Percentiles rank a stretch among this genome's conserved stretches.
Evolutionary conservation across 2,113 vertebrate species (phyloP).

Genomic region (Turnix velox): DNA sequence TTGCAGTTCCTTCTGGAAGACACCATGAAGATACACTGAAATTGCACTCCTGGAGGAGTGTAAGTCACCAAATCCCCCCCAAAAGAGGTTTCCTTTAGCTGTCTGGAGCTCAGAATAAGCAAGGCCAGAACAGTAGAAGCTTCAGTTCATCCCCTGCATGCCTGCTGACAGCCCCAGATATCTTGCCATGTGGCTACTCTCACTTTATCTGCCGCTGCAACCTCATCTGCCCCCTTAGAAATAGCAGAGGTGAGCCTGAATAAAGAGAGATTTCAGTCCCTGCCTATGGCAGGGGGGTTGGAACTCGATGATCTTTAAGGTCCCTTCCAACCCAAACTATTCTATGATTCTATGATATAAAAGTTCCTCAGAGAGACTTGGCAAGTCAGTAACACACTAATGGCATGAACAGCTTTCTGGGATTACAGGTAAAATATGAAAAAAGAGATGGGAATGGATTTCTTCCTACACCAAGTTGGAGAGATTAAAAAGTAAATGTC

Average conservation of each 20-base stretch:
- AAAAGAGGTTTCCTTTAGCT: not conserved
- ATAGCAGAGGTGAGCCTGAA: not conserved
- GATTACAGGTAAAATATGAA: fast-evolving
- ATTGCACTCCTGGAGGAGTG: not conserved
- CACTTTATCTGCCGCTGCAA: not conserved
- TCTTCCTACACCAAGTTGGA: fast-evolving
- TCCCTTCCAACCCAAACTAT: too few species aligned
- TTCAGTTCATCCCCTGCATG: not conserved
- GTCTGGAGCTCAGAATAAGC: not conserved
- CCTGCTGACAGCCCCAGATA: not conserved
- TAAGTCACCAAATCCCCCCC: not conserved
- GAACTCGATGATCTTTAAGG: too few species aligned
- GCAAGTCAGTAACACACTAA: not conserved
- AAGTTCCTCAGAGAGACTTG: not conserved
- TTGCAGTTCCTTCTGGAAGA: not conserved
- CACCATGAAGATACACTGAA: not conserved
- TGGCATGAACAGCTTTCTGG: fast-evolving
- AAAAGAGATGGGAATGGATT: not conserved
- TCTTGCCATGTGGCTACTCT: not conserved
- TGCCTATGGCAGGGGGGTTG: too few species aligned
- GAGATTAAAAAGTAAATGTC: not conserved
- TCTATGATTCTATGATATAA: too few species aligned
- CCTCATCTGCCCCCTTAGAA: not conserved
- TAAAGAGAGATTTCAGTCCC: not conserved
- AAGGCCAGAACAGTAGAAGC: not conserved